Percentiles rank a stretch among this genome's conserved stretches.
Conservation (phyloP, 2,797 vertebrate species). For the Silurus aristotelis region DNA sequence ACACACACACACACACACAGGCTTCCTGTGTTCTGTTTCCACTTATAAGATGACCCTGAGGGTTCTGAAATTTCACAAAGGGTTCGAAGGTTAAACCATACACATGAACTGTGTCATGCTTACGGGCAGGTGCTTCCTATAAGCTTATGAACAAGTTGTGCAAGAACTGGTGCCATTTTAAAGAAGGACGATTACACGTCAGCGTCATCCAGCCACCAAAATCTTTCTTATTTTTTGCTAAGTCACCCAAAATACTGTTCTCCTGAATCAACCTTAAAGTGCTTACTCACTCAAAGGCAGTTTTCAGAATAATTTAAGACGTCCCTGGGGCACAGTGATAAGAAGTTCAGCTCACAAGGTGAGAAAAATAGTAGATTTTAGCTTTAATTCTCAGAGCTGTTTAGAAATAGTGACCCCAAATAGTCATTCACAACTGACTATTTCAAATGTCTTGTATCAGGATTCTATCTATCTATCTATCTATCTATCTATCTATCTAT, state of each 20-base stretch:
- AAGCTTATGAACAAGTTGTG: conserved; percentile 5
- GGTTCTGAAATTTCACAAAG: conserved; percentile 27
- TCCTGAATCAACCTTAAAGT: not conserved
- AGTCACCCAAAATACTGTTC: not conserved
- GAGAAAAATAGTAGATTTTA: not conserved
- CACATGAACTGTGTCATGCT: conserved; percentile 15
- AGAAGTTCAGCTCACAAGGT: not conserved
- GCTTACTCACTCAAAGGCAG: not conserved
- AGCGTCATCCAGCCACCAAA: not conserved
- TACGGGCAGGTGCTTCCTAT: conserved; percentile 24
- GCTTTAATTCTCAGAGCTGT: not conserved
- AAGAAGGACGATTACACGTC: not conserved
- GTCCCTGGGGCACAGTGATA: not conserved
- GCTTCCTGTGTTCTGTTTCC: conserved; percentile 13
- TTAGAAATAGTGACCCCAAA: not conserved
- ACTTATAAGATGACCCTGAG: conserved; percentile 19
- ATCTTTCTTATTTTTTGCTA: not conserved
- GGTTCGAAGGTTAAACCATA: conserved; percentile 30
- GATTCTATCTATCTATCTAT: not conserved
- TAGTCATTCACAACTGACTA: not conserved
- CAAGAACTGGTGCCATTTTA: conserved; percentile 4
- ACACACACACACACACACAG: not conserved
- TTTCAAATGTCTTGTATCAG: not conserved
- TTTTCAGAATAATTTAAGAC: conserved; percentile 11
- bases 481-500: too few species aligned